Evolutionary conservation across 2,888 invertebrate genomes (phyloP).

Genomic region (Caenorhabditis sp.): DNA sequence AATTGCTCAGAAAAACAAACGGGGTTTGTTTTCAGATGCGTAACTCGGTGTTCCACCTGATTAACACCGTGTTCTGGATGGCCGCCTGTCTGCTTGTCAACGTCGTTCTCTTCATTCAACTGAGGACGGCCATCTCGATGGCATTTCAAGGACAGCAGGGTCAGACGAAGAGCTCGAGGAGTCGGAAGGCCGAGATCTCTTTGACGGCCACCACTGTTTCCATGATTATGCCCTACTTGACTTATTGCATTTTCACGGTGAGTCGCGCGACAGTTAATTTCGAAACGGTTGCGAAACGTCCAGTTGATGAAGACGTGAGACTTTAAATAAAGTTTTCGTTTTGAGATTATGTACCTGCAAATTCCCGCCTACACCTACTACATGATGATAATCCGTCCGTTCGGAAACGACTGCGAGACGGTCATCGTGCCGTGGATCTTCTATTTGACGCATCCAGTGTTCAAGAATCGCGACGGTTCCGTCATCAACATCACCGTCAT

Average conservation of each 20-base stretch:
- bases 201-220: slow-evolving; percentile 43
- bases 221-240: slow-evolving; percentile 55
- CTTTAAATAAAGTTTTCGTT: background rate
- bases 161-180: slow-evolving; percentile 32
- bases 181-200: slow-evolving; percentile 41
- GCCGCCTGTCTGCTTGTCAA: slow-evolving; percentile 34
- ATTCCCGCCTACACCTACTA: slow-evolving; percentile 50
- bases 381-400: slow-evolving; percentile 55
- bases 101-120: slow-evolving; percentile 29
- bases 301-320: background rate
- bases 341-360: slow-evolving; percentile 44
- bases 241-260: slow-evolving; percentile 48
- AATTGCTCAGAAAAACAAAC: no score
- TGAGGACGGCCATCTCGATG: slow-evolving; percentile 17
- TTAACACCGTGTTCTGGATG: slow-evolving; percentile 53
- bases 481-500: slow-evolving; percentile 24
- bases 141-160: slow-evolving; percentile 7
- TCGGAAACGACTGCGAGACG: slow-evolving; percentile 53
- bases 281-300: background rate
- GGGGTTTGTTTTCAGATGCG: slow-evolving; percentile 25
- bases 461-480: slow-evolving; percentile 38
- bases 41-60: slow-evolving; percentile 43
- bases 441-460: slow-evolving; percentile 53
- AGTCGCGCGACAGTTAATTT: background rate
- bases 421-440: slow-evolving; percentile 55